Evolutionary conservation across 2,113 vertebrate species (phyloP), one percentile per base, ranked within the genome.

Genomic region (Pitta sordida): DNA sequence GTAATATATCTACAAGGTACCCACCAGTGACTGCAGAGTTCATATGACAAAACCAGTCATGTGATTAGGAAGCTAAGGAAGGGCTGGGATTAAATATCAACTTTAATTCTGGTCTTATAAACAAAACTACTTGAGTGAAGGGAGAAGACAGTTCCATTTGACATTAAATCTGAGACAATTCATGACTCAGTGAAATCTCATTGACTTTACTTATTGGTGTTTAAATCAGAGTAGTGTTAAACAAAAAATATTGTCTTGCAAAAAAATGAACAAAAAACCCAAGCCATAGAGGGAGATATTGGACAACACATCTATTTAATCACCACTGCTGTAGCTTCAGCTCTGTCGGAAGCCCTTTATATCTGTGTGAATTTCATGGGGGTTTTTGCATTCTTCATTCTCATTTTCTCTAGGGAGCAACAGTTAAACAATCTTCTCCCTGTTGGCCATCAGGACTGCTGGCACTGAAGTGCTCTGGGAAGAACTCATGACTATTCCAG

Each of bases 391-490:
- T 48, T 29, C 65, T 48, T 44, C 36, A 9, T 56, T 56, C 73
- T n/a, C 2, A 1, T 73, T 75, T 93, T 43, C 23, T 23, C 79
- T 39, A 13, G 0, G 34, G 27, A 86, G 9, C 26, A 55, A 62
- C 41, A 10, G 13, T 44, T 9, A 11, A 32, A 26, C 13, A 24
- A 9, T 51, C 24, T 51, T 68, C 55, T 44, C 46, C 10, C 2
- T 17, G 2, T 32, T 0, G 0, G 15, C 67, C 71, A 7, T 39
- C 19, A 46, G 44, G 55, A 9, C 24, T 59, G 13, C 18, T 80
- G 79, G 43, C 18, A 39, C 29, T n/a, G 46, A 56, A 59, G 41
- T 26, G 60, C 71, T 67, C 64, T 59, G 55, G 56, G 70, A 55
- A 83, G 21, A 77, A 9, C 15, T 58, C 17, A 24, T 55, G 71